These are phyloP conservation scores for Amphimallon solstitiale DNA, from an alignment of 2,888 invertebrate genomes.

Conservation along the genomic window DNA sequence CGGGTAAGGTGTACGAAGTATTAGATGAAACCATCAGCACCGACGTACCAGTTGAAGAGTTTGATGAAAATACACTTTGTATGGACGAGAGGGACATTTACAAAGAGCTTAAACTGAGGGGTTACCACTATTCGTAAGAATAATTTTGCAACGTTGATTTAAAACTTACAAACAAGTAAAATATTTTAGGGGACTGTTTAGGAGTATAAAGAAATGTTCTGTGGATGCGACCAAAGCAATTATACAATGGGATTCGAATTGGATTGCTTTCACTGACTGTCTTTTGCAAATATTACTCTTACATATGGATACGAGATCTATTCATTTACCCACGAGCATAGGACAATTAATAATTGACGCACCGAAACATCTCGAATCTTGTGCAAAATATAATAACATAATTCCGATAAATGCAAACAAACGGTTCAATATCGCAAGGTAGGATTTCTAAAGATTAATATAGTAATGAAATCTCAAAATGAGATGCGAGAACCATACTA, in stretches of 20 bases:
- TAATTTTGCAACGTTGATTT: neutral
- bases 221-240: constrained; percentile 62
- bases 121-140: constrained; percentile 65
- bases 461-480: too few relatives aligned
- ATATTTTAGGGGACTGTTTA: constrained; percentile 49
- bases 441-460: too few relatives aligned
- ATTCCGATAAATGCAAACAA: constrained; percentile 60
- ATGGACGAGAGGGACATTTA: constrained; percentile 72
- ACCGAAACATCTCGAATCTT: constrained; percentile 39
- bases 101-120: constrained; percentile 74
- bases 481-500: too few relatives aligned
- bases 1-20: constrained; percentile 69
- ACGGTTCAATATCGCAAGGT: constrained; percentile 49
- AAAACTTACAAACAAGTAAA: neutral
- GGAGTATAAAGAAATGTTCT: constrained; percentile 46
- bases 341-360: constrained; percentile 43
- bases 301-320: constrained; percentile 72
- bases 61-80: neutral
- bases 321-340: constrained; percentile 73
- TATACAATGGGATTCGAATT: constrained; percentile 81
- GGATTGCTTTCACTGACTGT: constrained; percentile 89
- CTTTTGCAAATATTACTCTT: constrained; percentile 86
- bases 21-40: neutral
- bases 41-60: neutral
- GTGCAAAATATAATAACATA: constrained; percentile 49